Evolutionary conservation across 2,113 vertebrate species (phyloP).

Genomic region (Macquaria ambigua): DNA sequence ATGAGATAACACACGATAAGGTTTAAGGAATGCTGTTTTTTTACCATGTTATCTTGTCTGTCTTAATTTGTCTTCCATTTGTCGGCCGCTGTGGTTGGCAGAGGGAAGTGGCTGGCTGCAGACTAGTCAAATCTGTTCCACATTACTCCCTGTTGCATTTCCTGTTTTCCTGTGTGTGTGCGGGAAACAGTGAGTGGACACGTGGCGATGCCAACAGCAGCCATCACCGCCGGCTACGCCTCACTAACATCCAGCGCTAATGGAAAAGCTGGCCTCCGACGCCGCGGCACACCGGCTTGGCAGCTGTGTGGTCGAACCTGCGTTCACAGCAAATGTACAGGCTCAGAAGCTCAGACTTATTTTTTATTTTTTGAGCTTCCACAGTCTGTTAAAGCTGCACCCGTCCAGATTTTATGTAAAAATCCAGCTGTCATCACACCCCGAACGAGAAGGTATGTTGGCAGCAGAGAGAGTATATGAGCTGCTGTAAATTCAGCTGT

Average conservation of each 20-base stretch:
- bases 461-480: not conserved
- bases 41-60: not conserved
- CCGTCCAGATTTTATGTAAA: conserved; percentile 46
- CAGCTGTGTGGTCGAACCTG: conserved; percentile 61
- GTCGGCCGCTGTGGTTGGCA: conserved; percentile 59
- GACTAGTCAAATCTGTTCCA: conserved; percentile 72
- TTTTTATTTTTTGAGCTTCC: conserved; percentile 1
- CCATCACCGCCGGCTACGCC: conserved; percentile 59
- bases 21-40: too few relatives aligned
- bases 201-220: conserved; percentile 64
- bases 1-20: too few relatives aligned
- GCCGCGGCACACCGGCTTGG: conserved; percentile 24
- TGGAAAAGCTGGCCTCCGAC: conserved; percentile 60
- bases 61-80: not conserved
- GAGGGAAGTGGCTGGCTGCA: conserved; percentile 53
- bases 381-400: conserved; percentile 18
- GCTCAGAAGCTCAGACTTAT: not conserved
- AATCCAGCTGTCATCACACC: conserved; percentile 51
- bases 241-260: conserved; percentile 69
- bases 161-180: conserved; percentile 56
- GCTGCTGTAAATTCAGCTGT: not conserved
- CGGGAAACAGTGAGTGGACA: conserved; percentile 34
- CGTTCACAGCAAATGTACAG: conserved; percentile 7
- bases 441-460: not conserved
- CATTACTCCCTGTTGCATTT: conserved; percentile 75